Evolutionary conservation across 2,113 vertebrate genomes (phyloP).

Genomic region (Pangasianodon gigas): DNA sequence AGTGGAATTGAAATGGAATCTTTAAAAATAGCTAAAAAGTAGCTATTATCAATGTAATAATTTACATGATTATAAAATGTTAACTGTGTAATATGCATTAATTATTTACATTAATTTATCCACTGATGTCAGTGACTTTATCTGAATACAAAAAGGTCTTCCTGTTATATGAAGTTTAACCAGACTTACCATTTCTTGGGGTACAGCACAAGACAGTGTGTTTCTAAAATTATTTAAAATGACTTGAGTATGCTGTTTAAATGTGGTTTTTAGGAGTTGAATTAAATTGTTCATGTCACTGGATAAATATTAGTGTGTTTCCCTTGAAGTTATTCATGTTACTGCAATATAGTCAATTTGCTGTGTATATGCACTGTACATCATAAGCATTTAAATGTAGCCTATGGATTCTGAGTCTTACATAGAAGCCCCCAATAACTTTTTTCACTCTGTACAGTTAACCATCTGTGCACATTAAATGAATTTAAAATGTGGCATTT

Average conservation of each 20-base stretch:
- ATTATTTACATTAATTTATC: neutral
- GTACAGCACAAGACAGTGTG: too few relatives aligned
- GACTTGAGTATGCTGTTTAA: neutral
- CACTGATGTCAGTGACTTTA: neutral
- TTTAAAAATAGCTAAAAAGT: too few relatives aligned
- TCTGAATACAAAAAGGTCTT: neutral
- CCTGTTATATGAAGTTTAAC: neutral
- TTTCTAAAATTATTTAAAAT: neutral
- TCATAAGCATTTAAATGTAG: neutral
- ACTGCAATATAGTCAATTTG: neutral
- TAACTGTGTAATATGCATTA: too few relatives aligned
- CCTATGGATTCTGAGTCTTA: neutral
- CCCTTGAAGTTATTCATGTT: neutral
- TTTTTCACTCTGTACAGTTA: neutral
- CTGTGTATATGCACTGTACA: neutral
- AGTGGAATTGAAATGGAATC: too few relatives aligned
- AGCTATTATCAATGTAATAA: too few relatives aligned
- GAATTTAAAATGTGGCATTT: neutral
- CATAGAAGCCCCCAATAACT: neutral
- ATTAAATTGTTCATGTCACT: too few relatives aligned
- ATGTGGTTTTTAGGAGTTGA: neutral
- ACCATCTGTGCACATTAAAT: neutral
- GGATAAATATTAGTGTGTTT: neutral
- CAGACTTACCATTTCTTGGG: neutral
- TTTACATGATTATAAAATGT: too few relatives aligned